These are phyloP conservation scores for Aphelinus certus DNA, from an alignment of 1,140 invertebrate genomes.

Conservation along the genomic window DNA sequence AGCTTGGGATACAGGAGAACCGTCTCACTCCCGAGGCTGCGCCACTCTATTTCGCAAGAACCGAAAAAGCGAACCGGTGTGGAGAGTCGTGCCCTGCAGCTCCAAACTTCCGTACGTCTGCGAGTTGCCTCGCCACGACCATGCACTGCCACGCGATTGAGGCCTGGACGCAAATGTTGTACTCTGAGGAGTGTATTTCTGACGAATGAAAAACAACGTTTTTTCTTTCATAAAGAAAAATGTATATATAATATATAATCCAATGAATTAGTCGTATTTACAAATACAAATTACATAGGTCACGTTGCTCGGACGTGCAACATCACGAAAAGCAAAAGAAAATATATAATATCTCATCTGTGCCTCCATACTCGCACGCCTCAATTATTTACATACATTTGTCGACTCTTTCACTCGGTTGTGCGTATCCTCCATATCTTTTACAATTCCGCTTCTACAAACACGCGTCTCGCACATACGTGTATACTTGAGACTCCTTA, in stretches of 20 bases:
- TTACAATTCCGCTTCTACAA: too few species aligned
- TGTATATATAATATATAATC: conserved; percentile 29
- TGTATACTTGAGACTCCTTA: not conserved
- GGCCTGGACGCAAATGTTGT: too few species aligned
- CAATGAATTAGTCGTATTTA: conserved; percentile 48
- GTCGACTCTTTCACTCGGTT: too few species aligned
- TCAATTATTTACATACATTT: conserved; percentile 47
- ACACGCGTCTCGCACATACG: too few species aligned
- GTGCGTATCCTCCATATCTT: too few species aligned
- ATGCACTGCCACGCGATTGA: too few species aligned
- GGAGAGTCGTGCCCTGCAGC: conserved; percentile 68
- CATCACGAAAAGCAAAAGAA: conserved; percentile 48
- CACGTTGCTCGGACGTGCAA: conserved; percentile 41
- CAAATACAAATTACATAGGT: conserved; percentile 49
- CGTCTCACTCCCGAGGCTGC: conserved; percentile 67
- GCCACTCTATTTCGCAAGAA: conserved; percentile 61
- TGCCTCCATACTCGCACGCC: conserved; percentile 39
- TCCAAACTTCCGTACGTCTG: conserved; percentile 68
- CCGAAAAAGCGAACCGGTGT: conserved; percentile 57
- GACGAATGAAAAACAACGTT: too few species aligned
- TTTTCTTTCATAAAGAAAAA: conserved; percentile 28
- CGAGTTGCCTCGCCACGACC: conserved; percentile 62
- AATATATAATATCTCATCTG: conserved; percentile 50
- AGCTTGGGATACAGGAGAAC: conserved; percentile 74
- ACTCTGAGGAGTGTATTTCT: too few species aligned